Percentiles rank a stretch among this genome's conserved stretches.
Conservation (phyloP, 2,797 vertebrate genomes). For the Tiaroga cobitis region DNA sequence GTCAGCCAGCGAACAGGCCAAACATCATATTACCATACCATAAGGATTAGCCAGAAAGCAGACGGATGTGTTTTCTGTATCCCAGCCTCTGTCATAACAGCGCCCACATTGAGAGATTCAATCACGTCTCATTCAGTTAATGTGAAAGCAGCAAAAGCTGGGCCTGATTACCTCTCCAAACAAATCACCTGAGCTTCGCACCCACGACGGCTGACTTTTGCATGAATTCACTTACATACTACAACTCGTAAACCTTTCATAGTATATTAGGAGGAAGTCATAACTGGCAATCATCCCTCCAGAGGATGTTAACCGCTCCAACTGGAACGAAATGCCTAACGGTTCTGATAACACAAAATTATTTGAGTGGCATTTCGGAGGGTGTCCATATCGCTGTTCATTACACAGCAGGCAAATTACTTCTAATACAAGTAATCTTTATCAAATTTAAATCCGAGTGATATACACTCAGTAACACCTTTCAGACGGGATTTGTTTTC, state of each 20-base stretch:
- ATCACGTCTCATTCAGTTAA: slow-evolving; percentile 45
- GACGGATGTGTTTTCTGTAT: slow-evolving; percentile 34
- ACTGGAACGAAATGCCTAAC: slow-evolving; percentile 37
- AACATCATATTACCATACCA: slow-evolving; percentile 58
- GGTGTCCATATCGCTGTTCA: slow-evolving; percentile 5
- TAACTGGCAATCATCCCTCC: slow-evolving; percentile 33
- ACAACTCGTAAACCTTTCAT: slow-evolving; percentile 36
- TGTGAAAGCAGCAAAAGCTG: slow-evolving; percentile 39
- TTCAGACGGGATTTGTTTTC: not conserved
- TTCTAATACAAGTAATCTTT: slow-evolving; percentile 17
- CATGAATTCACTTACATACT: slow-evolving; percentile 36
- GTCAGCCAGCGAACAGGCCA: slow-evolving; percentile 59
- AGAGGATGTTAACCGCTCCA: slow-evolving; percentile 5
- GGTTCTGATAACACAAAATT: slow-evolving; percentile 31
- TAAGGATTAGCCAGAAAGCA: slow-evolving; percentile 45
- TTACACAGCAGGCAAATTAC: slow-evolving; percentile 27
- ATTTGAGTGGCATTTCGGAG: slow-evolving; percentile 32
- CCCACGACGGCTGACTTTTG: slow-evolving; percentile 20
- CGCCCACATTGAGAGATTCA: slow-evolving; percentile 42
- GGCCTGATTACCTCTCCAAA: slow-evolving; percentile 53
- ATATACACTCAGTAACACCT: not conserved
- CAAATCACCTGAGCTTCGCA: slow-evolving; percentile 41
- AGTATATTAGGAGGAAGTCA: slow-evolving; percentile 40
- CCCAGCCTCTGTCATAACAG: slow-evolving; percentile 50
- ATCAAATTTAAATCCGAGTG: not conserved